phyloP scores from a whole-genome alignment of 2,113 vertebrate genomes.

The Meles meles region DNA sequence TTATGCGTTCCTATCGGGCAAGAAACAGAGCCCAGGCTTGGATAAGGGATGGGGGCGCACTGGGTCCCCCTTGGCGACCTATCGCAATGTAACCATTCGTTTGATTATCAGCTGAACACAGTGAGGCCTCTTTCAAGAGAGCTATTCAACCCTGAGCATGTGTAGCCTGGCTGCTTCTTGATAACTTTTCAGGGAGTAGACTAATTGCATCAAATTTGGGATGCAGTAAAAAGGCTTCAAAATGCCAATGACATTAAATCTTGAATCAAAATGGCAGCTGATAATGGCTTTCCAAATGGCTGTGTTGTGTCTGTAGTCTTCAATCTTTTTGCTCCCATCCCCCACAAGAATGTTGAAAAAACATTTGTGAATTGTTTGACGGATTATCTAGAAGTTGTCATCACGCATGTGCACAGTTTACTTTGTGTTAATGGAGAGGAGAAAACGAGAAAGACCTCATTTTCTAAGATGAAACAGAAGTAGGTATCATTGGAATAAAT shows the following conservation, averaged over 20 bases:
- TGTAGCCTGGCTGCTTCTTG: constrained; percentile 58
- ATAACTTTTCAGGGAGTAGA: constrained; percentile 63
- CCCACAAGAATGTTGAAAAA: not conserved
- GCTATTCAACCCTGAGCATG: constrained; percentile 57
- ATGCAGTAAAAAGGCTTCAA: constrained; percentile 42
- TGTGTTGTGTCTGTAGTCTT: not conserved
- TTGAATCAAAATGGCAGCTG: constrained; percentile 61
- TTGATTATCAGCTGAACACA: constrained; percentile 73
- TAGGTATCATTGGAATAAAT: not conserved
- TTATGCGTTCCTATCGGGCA: constrained; percentile 38
- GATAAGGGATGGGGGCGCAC: not conserved
- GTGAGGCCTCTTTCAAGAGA: constrained; percentile 66
- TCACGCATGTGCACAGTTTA: not conserved
- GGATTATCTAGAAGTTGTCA: not conserved
- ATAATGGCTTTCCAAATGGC: constrained; percentile 21
- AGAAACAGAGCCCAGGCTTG: constrained; percentile 44
- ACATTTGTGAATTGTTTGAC: not conserved
- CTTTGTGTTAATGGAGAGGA: not conserved
- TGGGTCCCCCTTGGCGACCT: not conserved
- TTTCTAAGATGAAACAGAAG: not conserved
- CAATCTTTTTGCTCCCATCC: not conserved
- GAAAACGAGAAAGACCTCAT: no score
- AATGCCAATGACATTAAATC: constrained; percentile 43
- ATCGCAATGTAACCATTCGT: not conserved
- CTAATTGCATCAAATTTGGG: constrained; percentile 40